Conservation (phyloP, 2,888 invertebrate species). For the Digitonthophagus gazella region DNA sequence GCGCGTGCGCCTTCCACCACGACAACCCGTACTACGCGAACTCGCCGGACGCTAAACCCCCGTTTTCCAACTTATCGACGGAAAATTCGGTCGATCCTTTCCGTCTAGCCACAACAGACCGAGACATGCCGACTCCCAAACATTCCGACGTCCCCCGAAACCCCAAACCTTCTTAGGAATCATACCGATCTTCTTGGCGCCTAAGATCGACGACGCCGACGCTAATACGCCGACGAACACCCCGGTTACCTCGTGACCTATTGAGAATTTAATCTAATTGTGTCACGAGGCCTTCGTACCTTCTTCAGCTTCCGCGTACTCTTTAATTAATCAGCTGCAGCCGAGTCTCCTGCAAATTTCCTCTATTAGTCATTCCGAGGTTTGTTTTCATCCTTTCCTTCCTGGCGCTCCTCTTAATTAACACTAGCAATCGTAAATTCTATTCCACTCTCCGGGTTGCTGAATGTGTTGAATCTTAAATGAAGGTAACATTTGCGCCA, state of each 20-base stretch:
- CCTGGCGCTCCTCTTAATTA: neutral
- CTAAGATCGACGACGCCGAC: neutral
- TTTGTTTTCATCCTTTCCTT: neutral
- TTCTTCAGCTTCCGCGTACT: neutral
- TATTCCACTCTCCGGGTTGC: neutral
- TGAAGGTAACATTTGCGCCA: too few relatives aligned
- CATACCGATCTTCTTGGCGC: too few relatives aligned
- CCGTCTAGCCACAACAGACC: neutral
- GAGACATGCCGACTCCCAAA: neutral
- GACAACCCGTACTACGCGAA: slow-evolving; percentile 32
- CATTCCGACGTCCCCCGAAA: neutral
- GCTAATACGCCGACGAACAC: neutral
- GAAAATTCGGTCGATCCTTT: neutral
- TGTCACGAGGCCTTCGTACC: neutral
- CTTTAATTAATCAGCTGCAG: neutral
- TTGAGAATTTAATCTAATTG: neutral
- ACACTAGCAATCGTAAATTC: neutral
- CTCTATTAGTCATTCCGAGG: neutral
- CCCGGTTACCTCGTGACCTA: neutral
- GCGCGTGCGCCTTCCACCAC: slow-evolving; percentile 21
- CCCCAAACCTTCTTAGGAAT: too few relatives aligned
- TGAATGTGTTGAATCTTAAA: too few relatives aligned
- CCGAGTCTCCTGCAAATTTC: neutral
- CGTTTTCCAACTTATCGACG: neutral
- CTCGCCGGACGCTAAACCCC: neutral